Evolutionary conservation across 1,140 invertebrate genomes (phyloP).

Genomic region (Trypoxylus dichotomus): DNA sequence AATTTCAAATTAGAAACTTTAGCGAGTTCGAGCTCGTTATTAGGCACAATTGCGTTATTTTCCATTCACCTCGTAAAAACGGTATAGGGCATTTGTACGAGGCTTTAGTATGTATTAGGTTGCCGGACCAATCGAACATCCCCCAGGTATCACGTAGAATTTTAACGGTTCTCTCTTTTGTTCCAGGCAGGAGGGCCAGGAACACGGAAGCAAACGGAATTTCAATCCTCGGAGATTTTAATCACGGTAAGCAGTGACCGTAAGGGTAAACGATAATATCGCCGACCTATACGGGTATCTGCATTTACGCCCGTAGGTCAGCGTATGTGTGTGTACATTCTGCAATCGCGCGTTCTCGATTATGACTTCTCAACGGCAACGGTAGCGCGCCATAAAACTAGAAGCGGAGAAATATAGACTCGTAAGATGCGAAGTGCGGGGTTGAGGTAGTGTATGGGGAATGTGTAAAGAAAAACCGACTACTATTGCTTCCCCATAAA

Average conservation of each 20-base stretch:
- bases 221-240: conserved; percentile 50
- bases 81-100: neutral
- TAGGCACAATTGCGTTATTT: neutral
- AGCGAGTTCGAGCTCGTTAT: neutral
- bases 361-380: conserved; percentile 13
- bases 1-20: neutral
- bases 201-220: conserved; percentile 51
- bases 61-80: neutral
- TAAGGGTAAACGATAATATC: conserved; percentile 5
- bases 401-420: neutral
- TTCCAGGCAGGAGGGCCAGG: conserved; percentile 41
- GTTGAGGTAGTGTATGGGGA: neutral
- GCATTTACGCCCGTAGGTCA: neutral
- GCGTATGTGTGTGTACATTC: neutral
- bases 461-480: conserved; percentile 19
- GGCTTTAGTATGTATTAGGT: conserved; percentile 11
- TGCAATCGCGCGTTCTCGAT: neutral
- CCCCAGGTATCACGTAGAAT: conserved; percentile 8
- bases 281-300: neutral
- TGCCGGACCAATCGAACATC: conserved; percentile 9
- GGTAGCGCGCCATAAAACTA: neutral
- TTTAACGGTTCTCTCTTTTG: conserved; percentile 29
- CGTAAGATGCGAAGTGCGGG: neutral
- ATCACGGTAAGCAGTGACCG: conserved; percentile 49
- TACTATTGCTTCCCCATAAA: conserved; percentile 16